phyloP scores from a whole-genome alignment of 2,888 invertebrate species.

The Thalpophila matura region DNA sequence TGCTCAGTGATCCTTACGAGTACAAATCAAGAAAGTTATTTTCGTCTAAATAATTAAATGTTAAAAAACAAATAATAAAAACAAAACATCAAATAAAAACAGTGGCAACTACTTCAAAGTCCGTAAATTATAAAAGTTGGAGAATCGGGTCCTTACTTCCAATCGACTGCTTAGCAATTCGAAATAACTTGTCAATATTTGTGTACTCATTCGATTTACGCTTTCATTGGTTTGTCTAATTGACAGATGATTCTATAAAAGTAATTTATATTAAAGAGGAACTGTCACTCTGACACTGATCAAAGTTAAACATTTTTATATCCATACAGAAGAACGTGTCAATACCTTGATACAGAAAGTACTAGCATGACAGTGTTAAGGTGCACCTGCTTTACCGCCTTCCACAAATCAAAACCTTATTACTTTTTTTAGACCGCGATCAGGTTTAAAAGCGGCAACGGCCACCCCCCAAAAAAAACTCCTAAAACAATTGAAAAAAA shows the following conservation, averaged over 20 bases:
- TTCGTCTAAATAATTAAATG: neutral
- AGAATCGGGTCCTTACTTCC: conserved; percentile 16
- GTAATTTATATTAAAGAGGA: neutral
- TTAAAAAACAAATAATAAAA: neutral
- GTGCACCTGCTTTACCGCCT: no score
- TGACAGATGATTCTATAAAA: conserved; percentile 4
- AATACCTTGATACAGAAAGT: no score
- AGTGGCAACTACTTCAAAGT: conserved; percentile 28
- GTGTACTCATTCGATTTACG: conserved; percentile 3
- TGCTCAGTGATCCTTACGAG: no score
- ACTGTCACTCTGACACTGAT: no score
- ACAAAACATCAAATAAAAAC: conserved; percentile 2
- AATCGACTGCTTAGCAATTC: conserved; percentile 19
- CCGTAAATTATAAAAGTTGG: conserved; percentile 25
- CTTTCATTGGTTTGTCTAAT: conserved; percentile 16
- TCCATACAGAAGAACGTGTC: no score
- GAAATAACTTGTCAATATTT: conserved; percentile 42
- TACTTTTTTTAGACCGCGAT: no score
- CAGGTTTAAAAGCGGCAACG: no score
- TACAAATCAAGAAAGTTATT: neutral
- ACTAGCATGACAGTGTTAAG: no score
- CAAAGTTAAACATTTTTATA: no score
- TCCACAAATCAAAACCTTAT: no score
- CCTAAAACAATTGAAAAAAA: neutral
- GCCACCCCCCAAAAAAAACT: neutral